Base-by-base conservation (phyloP, 2,113 vertebrate genomes). In the Istiophorus platypterus region DNA sequence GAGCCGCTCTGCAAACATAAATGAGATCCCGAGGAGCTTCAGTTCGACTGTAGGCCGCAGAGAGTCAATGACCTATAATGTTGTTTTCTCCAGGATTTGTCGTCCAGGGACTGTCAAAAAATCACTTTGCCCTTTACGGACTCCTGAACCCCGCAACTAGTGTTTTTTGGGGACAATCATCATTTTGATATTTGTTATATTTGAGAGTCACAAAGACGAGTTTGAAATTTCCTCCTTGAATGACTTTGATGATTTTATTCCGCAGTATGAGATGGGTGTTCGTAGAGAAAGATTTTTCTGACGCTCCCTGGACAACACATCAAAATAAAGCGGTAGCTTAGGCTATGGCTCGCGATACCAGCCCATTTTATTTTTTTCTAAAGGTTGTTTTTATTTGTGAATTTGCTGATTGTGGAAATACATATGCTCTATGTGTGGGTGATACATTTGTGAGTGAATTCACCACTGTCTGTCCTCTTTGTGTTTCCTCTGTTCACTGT, bases 151-250 rank as follows among this genome's bases (percentile, higher is more conserved):
- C 29, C 57, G 42, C 56, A 58, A 1, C 62, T 22, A 4, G 47
- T 29, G 24, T 76, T 84, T 81, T 54, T n/a, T n/a, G n/a, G 54
- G 80, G 87, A 92, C 89, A 92, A 93, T 91, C 88, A 81, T 62
- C 27, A 24, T 49, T 79, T 76, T 76, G 58, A 49, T 65, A 42
- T 72, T 58, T 85, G 12, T 52, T 64, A 20, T 27, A 34, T 34
- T 34, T 34, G 31, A 4, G 31, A 34, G 86, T 85, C 79, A 80
- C 27, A 54, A 72, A 56, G 42, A 73, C 71, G 34, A 69, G 18
- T 8, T 67, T 24, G 57, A 81, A 42, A 51, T 45, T 70, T 9
- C 63, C 45, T 1, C 34, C 24, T 20, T 24, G 22, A 65, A 52
- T 72, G 29, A n/a, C 37, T 47, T 47, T 31, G 7, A 41, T 2